Evolutionary conservation across 2,113 vertebrate genomes (phyloP), one percentile per base, ranked within the genome.

Genomic region (Sinosuthora webbiana): DNA sequence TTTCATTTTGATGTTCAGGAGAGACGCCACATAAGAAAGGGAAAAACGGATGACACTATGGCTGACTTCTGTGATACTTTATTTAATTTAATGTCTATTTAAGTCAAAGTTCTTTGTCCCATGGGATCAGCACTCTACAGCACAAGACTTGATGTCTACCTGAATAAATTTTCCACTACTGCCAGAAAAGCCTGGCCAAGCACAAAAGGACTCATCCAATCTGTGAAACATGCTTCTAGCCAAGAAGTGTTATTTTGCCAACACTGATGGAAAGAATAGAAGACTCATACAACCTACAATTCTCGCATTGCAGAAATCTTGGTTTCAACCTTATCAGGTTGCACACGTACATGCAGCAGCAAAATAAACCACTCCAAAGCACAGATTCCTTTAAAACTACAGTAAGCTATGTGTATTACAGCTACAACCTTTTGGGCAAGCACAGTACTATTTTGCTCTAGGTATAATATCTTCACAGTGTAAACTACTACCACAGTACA

Each of bases 241-340:
- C 71, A 81, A 57, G 42, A 63, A 87, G 39, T 9, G 17, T 31
- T 74, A 74, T 45, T 83, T 85, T 67, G 62, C 21, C 56, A 90
- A 47, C 41, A 73, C 4, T 0, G 0, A 68, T 15, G 15, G 41
- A 75, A 22, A 87, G 15, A 87, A 24, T 0, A 12, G 15, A 76
- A 63, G 52, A 83, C 15, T 83, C 56, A 47, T 53, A 55, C 9
- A 78, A 44, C 20, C 69, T 71, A 55, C 44, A 84, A n/a, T 17
- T 89, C 42, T 47, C 49, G 25, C 30, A 74, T 42, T 39, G 73
- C 39, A 82, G 76, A 82, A 59, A 23, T 41, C 82, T 81, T 5
- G 0, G 33, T 78, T 94, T 84, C 81, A 84, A 60, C 69, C 64
- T 52, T 44, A 65, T 14, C 75, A 70, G 49, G 55, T 60, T 53